Evolutionary conservation across 1,140 invertebrate genomes (phyloP).

Genomic region (Samia ricini): DNA sequence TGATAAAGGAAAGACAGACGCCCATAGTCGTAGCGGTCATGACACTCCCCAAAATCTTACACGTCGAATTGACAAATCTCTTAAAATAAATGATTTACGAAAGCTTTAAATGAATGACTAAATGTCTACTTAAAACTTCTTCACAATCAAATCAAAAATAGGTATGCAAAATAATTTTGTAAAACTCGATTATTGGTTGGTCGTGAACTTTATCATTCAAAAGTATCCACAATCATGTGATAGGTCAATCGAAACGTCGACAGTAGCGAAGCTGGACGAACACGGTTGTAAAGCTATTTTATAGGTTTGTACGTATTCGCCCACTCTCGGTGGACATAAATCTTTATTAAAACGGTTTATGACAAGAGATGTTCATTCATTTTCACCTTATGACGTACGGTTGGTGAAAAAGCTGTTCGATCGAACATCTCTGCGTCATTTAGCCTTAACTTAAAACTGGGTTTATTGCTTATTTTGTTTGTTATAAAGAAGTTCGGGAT

Average conservation of each 20-base stretch:
- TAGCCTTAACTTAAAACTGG: neutral
- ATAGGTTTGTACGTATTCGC: neutral
- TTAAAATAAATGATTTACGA: too few species aligned
- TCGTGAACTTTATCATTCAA: neutral
- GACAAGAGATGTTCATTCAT: neutral
- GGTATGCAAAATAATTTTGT: too few species aligned
- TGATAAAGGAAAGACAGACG: too few species aligned
- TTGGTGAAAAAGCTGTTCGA: neutral
- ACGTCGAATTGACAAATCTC: too few species aligned
- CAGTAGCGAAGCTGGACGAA: neutral
- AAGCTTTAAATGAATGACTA: too few species aligned
- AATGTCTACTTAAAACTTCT: too few species aligned
- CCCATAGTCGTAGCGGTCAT: too few species aligned
- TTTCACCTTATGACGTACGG: neutral
- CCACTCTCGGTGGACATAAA: conserved; percentile 4
- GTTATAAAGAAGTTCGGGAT: too few species aligned
- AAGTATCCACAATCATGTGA: neutral
- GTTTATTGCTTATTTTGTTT: too few species aligned
- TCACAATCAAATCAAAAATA: too few species aligned
- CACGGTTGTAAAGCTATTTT: conserved; percentile 9
- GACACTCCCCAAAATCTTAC: too few species aligned
- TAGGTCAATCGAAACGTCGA: conserved; percentile 1
- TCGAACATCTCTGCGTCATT: neutral
- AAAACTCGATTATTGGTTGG: too few species aligned
- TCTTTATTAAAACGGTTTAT: conserved; percentile 12